Evolutionary conservation across 1,140 invertebrate genomes (phyloP).

Genomic region (Pararge aegeria): DNA sequence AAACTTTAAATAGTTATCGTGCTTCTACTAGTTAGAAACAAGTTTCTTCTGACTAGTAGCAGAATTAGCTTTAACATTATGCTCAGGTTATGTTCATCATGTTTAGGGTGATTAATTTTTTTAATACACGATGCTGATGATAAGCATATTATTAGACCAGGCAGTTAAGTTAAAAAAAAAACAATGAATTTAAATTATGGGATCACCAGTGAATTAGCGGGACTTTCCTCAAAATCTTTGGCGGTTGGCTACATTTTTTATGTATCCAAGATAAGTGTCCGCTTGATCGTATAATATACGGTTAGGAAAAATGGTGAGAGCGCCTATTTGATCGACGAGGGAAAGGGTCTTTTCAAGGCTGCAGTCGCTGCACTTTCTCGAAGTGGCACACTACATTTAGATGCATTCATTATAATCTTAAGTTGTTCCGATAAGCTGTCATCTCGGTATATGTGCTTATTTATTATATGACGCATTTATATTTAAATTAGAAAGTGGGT

Average conservation of each 20-base stretch:
- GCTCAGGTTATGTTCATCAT: too few species aligned
- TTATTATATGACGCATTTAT: conserved; percentile 6
- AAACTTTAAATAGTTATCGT: too few species aligned
- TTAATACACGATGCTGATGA: too few species aligned
- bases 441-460: conserved; percentile 11
- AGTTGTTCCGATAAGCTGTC: conserved; percentile 24
- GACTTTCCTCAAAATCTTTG: neutral
- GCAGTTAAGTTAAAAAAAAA: too few species aligned
- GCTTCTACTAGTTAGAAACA: too few species aligned
- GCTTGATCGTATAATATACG: conserved; percentile 62
- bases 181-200: too few species aligned
- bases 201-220: neutral
- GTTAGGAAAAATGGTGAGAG: conserved; percentile 62
- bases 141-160: too few species aligned
- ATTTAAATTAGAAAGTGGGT: conserved; percentile 13
- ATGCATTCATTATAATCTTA: conserved; percentile 60
- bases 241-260: conserved; percentile 24
- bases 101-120: too few species aligned
- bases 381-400: conserved; percentile 52
- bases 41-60: too few species aligned
- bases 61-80: too few species aligned
- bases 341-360: conserved; percentile 73
- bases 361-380: conserved; percentile 69
- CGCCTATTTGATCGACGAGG: conserved; percentile 70
- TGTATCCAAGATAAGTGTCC: conserved; percentile 56